A percentile compares a stretch with the other conserved stretches of the same genome.
These are phyloP conservation scores for Strix aluco DNA, from an alignment of 2,113 vertebrate species.

Conservation along the genomic window DNA sequence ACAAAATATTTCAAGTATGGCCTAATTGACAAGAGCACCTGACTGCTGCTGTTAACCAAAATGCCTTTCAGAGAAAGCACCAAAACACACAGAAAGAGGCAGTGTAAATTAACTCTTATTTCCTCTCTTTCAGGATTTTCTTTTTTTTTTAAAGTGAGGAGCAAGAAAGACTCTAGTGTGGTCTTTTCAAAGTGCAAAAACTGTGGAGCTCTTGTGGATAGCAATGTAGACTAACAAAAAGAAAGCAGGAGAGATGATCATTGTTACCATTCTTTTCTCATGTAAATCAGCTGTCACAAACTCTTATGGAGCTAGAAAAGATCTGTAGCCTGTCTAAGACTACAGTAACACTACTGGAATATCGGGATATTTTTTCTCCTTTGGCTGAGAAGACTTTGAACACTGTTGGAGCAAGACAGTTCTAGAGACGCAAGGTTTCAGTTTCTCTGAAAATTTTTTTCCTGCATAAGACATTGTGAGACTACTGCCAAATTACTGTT, in stretches of 20 bases:
- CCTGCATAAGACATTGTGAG: neutral
- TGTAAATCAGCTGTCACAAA: neutral
- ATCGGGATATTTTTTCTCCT: neutral
- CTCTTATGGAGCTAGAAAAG: neutral
- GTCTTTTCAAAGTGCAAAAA: neutral
- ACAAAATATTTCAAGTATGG: neutral
- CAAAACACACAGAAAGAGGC: neutral
- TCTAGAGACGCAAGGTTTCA: neutral
- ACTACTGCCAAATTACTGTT: neutral
- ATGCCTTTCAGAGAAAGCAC: slow-evolving; percentile 9
- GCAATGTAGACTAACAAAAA: neutral
- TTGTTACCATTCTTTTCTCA: neutral
- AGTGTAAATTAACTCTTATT: neutral
- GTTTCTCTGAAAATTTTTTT: neutral
- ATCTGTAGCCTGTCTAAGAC: neutral
- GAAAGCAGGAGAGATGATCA: neutral
- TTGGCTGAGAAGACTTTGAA: neutral
- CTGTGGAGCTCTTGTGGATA: neutral
- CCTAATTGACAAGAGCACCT: slow-evolving; percentile 6
- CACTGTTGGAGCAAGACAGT: neutral
- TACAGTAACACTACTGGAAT: neutral
- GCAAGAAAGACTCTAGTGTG: neutral
- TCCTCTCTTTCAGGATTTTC: neutral
- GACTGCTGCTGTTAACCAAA: slow-evolving; percentile 28
- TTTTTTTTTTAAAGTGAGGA: neutral